Base-by-base conservation (phyloP, 1,140 invertebrate genomes). In the Trachymyrmex cornetzi region DNA sequence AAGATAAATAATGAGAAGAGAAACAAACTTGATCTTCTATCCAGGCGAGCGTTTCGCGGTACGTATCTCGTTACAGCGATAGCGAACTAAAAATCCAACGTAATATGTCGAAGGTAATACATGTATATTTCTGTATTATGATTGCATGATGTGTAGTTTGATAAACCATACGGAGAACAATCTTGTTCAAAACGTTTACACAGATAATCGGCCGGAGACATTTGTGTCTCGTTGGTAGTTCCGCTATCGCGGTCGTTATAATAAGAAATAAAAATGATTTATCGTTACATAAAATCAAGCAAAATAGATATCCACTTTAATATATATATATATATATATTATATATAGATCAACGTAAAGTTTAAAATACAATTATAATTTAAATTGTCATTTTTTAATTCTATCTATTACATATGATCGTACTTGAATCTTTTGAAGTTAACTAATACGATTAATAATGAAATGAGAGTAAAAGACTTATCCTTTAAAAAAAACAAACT, bases 11-110 rank as follows among this genome's bases (percentile, higher is more conserved):
- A 74, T 44, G 53, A 63, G 69, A 61, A 61, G 34, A 75, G 69
- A 61, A 61, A 50, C 38, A 61, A 84, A 84, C 69, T 34, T n/a
- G 67, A 82, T 82, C 69, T 69, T 34, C 22, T 12, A 50, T 34
- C 24, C 16, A 12, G 12, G 2, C 48, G 27, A 80, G 27, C 24
- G 22, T 14, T 72, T 72, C 30, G 34, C 69, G 12, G 38, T 19
- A 48, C 19, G 55, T 59, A 74, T 59, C 80, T 12, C 38, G 22
- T 84, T 74, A 57, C 80, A 59, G 27, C 14, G 64, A 71, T 71
- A 74, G 24, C 53, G 19, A 34, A 59, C n/a, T n/a, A 48, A 75
- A n/a, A n/a, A 61, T 16, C 3, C 22, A 30, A 72, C 53, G 38
- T 59, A 50, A 48, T 24, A 69, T 38, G 48, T 71, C 38, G 57